Conservation (phyloP, 2,888 invertebrate genomes). For the Gasteruption jaculator region DNA sequence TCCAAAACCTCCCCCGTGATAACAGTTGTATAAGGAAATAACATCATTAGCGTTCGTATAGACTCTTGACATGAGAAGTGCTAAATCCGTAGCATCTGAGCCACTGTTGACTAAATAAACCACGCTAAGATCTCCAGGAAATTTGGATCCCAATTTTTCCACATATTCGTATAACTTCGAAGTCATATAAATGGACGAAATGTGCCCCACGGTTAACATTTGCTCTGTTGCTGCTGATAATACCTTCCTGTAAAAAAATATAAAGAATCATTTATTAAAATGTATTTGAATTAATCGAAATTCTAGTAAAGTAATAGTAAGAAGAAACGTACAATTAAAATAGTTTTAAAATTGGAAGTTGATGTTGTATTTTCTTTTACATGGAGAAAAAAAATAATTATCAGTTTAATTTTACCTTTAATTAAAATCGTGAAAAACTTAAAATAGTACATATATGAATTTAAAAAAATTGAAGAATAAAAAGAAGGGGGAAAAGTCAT, state of each 20-base stretch:
- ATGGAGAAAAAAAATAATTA: too few species aligned
- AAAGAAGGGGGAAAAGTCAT: too few species aligned
- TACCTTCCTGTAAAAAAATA: constrained; percentile 66
- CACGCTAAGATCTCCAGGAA: constrained; percentile 84
- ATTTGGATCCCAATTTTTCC: constrained; percentile 70
- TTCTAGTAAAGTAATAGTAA: not conserved
- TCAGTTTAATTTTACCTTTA: too few species aligned
- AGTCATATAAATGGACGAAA: constrained; percentile 88
- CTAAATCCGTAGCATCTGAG: constrained; percentile 95
- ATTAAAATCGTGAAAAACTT: too few species aligned
- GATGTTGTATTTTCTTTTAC: too few species aligned
- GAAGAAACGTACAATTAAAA: not conserved
- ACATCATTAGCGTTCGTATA: constrained; percentile 83
- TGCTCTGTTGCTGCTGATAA: constrained; percentile 76
- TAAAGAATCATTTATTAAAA: constrained; percentile 1
- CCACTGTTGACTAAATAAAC: constrained; percentile 95
- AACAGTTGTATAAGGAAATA: constrained; percentile 81
- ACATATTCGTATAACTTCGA: constrained; percentile 89
- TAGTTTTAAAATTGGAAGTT: too few species aligned
- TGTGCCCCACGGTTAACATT: constrained; percentile 81
- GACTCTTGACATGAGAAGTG: constrained; percentile 78
- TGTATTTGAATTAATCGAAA: not conserved
- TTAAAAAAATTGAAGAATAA: too few species aligned
- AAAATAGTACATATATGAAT: too few species aligned
- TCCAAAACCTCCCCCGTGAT: constrained; percentile 88